phyloP scores from a whole-genome alignment of 2,113 vertebrate genomes.

The Heliornis fulica region DNA sequence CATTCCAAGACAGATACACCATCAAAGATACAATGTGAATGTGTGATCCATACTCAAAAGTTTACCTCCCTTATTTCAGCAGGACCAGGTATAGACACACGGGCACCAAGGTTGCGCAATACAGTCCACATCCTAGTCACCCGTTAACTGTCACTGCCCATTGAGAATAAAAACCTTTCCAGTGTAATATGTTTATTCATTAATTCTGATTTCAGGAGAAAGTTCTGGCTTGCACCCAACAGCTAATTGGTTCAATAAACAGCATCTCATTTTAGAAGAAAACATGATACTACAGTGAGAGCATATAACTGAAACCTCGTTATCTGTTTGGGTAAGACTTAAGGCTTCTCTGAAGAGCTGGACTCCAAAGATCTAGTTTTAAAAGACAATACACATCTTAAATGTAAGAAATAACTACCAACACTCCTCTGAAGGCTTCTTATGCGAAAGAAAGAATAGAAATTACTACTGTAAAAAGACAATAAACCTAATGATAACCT shows the following conservation, averaged over 20 bases:
- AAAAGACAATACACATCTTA: neutral
- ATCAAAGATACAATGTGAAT: neutral
- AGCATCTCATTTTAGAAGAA: neutral
- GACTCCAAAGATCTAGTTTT: neutral
- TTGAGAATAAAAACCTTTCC: neutral
- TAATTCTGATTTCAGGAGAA: conserved; percentile 54
- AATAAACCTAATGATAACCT: neutral
- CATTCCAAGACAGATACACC: conserved; percentile 27
- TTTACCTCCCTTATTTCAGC: neutral
- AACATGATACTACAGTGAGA: neutral
- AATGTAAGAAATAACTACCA: neutral
- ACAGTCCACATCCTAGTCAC: neutral
- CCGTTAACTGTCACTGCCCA: neutral
- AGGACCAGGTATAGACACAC: rapidly evolving
- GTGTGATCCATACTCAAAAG: neutral
- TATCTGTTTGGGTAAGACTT: neutral
- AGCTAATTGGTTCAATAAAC: conserved; percentile 61
- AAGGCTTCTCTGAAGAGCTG: neutral
- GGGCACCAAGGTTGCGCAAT: neutral
- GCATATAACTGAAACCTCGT: neutral
- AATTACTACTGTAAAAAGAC: neutral
- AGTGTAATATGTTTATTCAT: conserved; percentile 31
- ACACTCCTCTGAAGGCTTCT: neutral
- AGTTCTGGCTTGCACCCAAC: conserved; percentile 51
- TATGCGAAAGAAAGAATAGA: neutral